Base-by-base conservation (phyloP, 30 jellyfish, hydroid and myxozoan species). In the Phacellophora camtschatica region DNA sequence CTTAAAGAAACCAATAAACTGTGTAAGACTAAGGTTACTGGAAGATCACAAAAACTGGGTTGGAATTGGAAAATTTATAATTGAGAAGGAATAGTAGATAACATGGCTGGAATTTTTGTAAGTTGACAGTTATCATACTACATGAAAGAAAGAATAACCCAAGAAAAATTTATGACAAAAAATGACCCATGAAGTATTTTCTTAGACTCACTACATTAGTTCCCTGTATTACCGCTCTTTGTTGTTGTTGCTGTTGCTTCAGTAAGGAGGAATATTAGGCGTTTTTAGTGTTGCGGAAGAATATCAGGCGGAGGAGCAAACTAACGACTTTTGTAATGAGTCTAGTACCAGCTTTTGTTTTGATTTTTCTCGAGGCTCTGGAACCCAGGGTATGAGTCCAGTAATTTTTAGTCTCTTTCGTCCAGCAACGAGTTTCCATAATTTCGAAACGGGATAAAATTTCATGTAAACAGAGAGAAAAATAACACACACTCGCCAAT, bases 21-120 rank as follows among this genome's bases (percentile, higher is more conserved):
- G 91, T 46, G 66, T 80, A 4, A 51, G 72, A 27, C 49, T 80
- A 13, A 50, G 91, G 19, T 66, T 80, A n/a, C 65, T 68, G n/a
- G 65, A 80, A 37, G 76, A 64, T 41, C n/a, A 28, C 46, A 34
- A 31, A 7, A 42, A 37, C 0, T 80, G 91, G 91, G 57, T 49
- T 2, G 61, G 84, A 8, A 33, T 80, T 42, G 66, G 62, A 42
- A 61, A 55, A 67, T 37, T 67, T 24, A 25, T 67, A 22, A 32
- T 67, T 15, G 25, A 46, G 27, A 37, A 67, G 43, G 61, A 11
- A 2, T 46, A 46, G 61, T 28, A 12, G 27, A 46, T 6, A 46
- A 28, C 20, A 3, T 11, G 30, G 61, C n/a, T 0, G 27, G 20
- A 28, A 28, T 0, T 46, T 16, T 0, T 28, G 30, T 16, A 46